Evolutionary conservation across 2,797 vertebrate species (phyloP).

Genomic region (Myotis daubentonii): DNA sequence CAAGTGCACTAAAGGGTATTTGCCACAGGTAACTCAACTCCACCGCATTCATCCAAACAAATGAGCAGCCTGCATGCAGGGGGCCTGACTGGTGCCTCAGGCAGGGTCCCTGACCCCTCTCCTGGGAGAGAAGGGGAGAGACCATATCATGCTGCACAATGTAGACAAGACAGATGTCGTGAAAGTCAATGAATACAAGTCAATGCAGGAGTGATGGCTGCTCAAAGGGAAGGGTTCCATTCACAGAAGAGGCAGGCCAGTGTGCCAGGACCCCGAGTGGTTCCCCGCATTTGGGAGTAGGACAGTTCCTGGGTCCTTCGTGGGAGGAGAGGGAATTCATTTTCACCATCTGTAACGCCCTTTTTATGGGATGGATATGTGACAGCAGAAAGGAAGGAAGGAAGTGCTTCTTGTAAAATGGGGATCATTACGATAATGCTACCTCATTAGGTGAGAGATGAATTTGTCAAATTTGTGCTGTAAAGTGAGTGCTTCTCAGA

Average conservation of each 20-base stretch:
- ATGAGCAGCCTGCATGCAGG: background rate
- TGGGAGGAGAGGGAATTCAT: background rate
- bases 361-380: background rate
- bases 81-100: background rate
- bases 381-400: slow-evolving; percentile 15
- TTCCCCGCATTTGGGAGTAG: background rate
- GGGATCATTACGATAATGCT: background rate
- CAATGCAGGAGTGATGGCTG: background rate
- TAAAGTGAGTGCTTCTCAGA: slow-evolving; percentile 14
- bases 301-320: background rate
- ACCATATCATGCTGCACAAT: background rate
- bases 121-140: background rate
- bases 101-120: background rate
- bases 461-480: slow-evolving; percentile 57
- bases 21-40: background rate
- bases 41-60: background rate
- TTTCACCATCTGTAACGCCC: background rate
- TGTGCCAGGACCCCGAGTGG: background rate
- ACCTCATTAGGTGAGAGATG: slow-evolving; percentile 63
- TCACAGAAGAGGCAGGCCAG: background rate
- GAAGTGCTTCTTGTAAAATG: background rate
- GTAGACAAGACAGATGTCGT: background rate
- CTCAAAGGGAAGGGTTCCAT: background rate
- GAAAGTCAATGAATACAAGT: background rate
- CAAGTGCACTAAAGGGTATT: background rate